Percentiles rank a stretch among this genome's conserved stretches.
Evolutionary conservation across 2,888 invertebrate species (phyloP).

Genomic region (Reticulitermes lucifugus): DNA sequence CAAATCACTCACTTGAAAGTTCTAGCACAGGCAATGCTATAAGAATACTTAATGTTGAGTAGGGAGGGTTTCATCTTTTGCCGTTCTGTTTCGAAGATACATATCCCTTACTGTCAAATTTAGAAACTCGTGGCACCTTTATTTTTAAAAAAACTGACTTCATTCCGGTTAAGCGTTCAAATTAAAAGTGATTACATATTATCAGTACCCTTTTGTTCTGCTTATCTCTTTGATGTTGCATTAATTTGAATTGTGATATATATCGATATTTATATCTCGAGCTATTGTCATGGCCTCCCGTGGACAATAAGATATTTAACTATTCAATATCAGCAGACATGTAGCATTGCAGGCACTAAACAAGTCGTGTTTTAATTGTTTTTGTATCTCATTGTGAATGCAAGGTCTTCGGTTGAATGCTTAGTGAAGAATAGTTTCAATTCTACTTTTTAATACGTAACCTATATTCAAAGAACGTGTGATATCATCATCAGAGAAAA

Average conservation of each 20-base stretch:
- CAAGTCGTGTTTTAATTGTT: not conserved
- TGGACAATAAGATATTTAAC: not conserved
- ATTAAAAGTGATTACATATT: not conserved
- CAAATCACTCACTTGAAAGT: not conserved
- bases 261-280: not conserved
- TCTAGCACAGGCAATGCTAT: not conserved
- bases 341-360: not conserved
- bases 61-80: not conserved
- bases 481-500: no score
- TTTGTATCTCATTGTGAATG: not conserved
- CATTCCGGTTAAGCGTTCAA: not conserved
- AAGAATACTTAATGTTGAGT: not conserved
- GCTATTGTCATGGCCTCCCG: not conserved
- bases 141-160: not conserved
- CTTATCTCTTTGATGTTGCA: not conserved
- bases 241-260: not conserved
- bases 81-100: not conserved
- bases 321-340: not conserved
- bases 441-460: not conserved
- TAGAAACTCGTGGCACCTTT: not conserved
- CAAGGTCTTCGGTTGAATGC: not conserved
- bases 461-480: no score
- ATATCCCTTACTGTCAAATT: not conserved
- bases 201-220: not conserved
- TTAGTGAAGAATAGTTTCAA: not conserved